Percentiles rank a stretch among this genome's conserved stretches.
Conservation (phyloP, 2,797 vertebrate species). For the Hydrophis major region DNA sequence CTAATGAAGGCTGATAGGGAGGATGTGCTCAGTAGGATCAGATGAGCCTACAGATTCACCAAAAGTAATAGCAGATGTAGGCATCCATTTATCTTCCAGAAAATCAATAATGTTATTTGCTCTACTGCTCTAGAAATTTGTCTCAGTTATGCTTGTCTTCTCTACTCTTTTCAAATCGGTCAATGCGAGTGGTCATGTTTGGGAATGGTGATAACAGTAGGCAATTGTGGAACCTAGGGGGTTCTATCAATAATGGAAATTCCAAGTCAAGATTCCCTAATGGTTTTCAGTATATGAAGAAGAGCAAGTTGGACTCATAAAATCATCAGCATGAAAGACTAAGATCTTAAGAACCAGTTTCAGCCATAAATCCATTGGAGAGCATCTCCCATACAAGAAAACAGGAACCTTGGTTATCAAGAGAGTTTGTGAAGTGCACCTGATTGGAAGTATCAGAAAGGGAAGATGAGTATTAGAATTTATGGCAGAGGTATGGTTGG, state of each 20-base stretch:
- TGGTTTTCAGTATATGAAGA: not conserved
- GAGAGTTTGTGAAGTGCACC: not conserved
- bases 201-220: not conserved
- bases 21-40: not conserved
- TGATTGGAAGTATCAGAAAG: not conserved
- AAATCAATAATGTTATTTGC: not conserved
- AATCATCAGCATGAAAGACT: not conserved
- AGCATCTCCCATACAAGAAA: not conserved
- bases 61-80: not conserved
- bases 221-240: not conserved
- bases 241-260: not conserved
- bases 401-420: not conserved
- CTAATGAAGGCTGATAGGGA: not conserved
- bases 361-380: not conserved
- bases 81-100: not conserved
- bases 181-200: not conserved
- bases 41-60: not conserved
- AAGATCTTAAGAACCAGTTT: not conserved
- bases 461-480: not conserved
- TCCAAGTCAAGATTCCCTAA: not conserved
- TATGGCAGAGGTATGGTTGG: not conserved
- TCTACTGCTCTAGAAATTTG: not conserved
- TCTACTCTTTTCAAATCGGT: not conserved
- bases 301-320: not conserved
- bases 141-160: not conserved